phyloP scores from a whole-genome alignment of 2,797 vertebrate genomes.

The Triplophysa bombifrons region DNA sequence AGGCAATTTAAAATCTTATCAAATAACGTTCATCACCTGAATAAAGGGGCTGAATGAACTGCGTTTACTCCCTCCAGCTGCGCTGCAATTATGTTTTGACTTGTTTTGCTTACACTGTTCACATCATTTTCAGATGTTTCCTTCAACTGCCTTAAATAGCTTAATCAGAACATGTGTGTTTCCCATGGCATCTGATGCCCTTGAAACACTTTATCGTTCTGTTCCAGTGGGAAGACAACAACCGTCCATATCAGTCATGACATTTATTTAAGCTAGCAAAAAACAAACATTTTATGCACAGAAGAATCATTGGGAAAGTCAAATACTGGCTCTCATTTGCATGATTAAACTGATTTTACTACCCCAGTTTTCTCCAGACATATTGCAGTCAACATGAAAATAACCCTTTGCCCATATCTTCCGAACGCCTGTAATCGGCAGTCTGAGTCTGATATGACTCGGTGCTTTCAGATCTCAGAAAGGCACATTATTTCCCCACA shows the following conservation, averaged over 20 bases:
- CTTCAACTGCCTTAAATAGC: constrained; percentile 39
- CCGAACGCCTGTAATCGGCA: constrained; percentile 18
- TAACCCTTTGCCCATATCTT: not conserved
- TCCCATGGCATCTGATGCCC: constrained; percentile 37
- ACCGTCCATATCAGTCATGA: constrained; percentile 24
- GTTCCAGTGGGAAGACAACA: constrained; percentile 26
- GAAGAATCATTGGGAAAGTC: not conserved
- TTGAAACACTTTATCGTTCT: constrained; percentile 46
- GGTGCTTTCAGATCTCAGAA: constrained; percentile 19
- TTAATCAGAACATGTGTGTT: constrained; percentile 50
- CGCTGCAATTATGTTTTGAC: constrained; percentile 29
- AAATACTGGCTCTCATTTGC: not conserved
- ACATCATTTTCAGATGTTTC: constrained; percentile 36
- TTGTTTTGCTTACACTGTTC: constrained; percentile 42
- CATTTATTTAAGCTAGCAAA: constrained; percentile 3
- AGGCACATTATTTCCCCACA: constrained; percentile 7
- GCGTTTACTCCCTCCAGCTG: constrained; percentile 35
- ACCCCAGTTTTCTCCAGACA: constrained; percentile 3
- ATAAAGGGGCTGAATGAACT: constrained; percentile 10
- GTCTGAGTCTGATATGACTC: constrained; percentile 9
- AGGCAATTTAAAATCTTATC: constrained; percentile 41
- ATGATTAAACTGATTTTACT: not conserved
- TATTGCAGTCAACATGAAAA: constrained; percentile 10
- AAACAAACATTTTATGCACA: not conserved
- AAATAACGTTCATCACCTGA: constrained; percentile 22